These are phyloP conservation scores for Amphipyra tragopoginis DNA, from an alignment of 2,888 invertebrate species.

Conservation along the genomic window DNA sequence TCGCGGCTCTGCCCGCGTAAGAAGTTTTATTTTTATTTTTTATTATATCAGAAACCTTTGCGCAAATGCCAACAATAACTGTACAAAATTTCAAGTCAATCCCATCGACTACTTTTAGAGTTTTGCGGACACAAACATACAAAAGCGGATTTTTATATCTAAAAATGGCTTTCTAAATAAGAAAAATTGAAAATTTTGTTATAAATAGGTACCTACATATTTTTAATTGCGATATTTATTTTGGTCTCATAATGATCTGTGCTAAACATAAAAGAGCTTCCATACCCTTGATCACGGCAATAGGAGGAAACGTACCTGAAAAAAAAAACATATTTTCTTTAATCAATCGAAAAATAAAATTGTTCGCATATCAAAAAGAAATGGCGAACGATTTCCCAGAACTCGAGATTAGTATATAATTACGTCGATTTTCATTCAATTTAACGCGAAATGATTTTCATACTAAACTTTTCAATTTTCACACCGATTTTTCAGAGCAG, in stretches of 20 bases:
- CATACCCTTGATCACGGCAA: slow-evolving; percentile 17
- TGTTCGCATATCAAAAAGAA: slow-evolving; percentile 30
- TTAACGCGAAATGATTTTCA: slow-evolving; percentile 1
- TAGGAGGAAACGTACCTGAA: slow-evolving; percentile 51
- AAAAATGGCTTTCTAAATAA: too few relatives aligned
- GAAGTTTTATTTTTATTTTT: too few relatives aligned
- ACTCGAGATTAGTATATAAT: slow-evolving; percentile 16
- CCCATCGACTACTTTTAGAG: too few relatives aligned
- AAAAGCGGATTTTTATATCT: too few relatives aligned
- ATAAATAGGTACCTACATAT: too few relatives aligned
- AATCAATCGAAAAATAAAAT: slow-evolving; percentile 25
- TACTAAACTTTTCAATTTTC: slow-evolving; percentile 55
- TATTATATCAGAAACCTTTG: too few relatives aligned
- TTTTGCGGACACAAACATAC: too few relatives aligned
- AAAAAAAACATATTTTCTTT: slow-evolving; percentile 32
- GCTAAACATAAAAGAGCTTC: slow-evolving; percentile 8
- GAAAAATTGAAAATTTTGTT: too few relatives aligned
- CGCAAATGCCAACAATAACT: too few relatives aligned
- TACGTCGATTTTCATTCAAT: slow-evolving; percentile 16
- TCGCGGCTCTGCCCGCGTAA: too few relatives aligned
- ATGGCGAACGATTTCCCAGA: slow-evolving; percentile 19
- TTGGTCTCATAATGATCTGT: slow-evolving; percentile 3
- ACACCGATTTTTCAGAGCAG: slow-evolving; percentile 39
- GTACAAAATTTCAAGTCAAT: too few relatives aligned
- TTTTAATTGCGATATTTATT: not conserved